Conservation (phyloP, 2,797 vertebrate genomes). For the Myripristis jacobus region DNA sequence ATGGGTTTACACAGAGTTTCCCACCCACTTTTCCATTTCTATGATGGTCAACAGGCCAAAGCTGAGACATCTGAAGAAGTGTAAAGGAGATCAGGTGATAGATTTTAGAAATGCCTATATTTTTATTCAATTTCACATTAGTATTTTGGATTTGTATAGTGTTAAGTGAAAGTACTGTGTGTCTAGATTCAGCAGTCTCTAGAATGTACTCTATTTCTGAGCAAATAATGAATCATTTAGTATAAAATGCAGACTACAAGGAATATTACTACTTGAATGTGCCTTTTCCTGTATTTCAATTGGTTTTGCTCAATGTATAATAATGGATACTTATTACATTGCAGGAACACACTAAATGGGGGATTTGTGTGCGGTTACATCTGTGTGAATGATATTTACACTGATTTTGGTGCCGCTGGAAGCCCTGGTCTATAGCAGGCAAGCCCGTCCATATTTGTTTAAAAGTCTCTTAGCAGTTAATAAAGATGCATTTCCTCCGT, state of each 20-base stretch:
- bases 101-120: not conserved
- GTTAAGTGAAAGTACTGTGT: not conserved
- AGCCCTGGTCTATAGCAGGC: constrained; percentile 56
- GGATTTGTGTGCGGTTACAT: constrained; percentile 36
- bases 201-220: not conserved
- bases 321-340: constrained; percentile 29
- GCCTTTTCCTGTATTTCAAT: constrained; percentile 9
- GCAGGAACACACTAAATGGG: constrained; percentile 61
- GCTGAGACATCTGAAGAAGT: not conserved
- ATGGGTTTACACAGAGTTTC: constrained; percentile 76
- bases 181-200: constrained; percentile 1
- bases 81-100: constrained; percentile 1
- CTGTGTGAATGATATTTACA: constrained; percentile 63
- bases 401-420: constrained; percentile 59
- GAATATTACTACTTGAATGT: not conserved
- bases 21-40: constrained; percentile 54
- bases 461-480: constrained; percentile 92
- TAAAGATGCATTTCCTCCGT: constrained; percentile 90
- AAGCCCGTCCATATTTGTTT: constrained; percentile 86
- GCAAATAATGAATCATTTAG: not conserved
- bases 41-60: constrained; percentile 42
- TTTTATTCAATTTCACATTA: not conserved
- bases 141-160: not conserved
- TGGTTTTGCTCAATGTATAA: constrained; percentile 21
- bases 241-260: not conserved